Conservation (phyloP, 1,140 invertebrate species). For the Euschistus heros region DNA sequence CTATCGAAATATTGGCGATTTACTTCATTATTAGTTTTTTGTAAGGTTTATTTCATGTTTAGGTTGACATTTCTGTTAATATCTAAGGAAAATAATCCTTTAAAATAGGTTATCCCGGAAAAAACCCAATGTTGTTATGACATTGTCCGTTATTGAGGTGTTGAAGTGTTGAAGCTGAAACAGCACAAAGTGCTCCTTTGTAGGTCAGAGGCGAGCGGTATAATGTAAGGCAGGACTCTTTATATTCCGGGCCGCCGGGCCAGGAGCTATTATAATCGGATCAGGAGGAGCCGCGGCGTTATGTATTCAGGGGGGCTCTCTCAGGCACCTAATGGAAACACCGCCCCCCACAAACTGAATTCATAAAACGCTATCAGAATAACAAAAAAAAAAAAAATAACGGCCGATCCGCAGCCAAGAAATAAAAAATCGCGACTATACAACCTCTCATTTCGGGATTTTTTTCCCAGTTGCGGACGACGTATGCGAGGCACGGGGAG, state of each 20-base stretch:
- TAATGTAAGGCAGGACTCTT: not conserved
- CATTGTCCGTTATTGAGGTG: not conserved
- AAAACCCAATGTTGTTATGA: no score
- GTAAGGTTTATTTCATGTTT: no score
- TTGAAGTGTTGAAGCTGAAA: not conserved
- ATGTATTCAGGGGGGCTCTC: not conserved
- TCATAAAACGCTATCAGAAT: slow-evolving; percentile 11
- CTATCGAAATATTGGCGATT: no score
- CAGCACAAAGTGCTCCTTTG: not conserved
- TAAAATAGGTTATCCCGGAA: no score
- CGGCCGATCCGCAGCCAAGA: no score
- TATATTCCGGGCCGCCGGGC: not conserved
- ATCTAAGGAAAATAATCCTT: no score
- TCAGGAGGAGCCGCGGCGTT: not conserved
- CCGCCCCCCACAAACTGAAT: slow-evolving; percentile 11
- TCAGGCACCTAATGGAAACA: slow-evolving; percentile 11
- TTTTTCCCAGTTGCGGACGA: no score
- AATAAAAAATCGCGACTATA: no score
- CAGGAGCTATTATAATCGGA: slow-evolving; percentile 3
- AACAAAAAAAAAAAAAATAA: slow-evolving; percentile 4
- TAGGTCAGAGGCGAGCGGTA: not conserved
- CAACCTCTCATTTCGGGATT: no score
- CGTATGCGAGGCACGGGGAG: no score
- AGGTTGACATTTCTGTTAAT: no score
- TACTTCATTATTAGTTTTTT: no score